Base-by-base conservation (phyloP, 2,797 vertebrate species). In the Catamblyrhynchus diadema region DNA sequence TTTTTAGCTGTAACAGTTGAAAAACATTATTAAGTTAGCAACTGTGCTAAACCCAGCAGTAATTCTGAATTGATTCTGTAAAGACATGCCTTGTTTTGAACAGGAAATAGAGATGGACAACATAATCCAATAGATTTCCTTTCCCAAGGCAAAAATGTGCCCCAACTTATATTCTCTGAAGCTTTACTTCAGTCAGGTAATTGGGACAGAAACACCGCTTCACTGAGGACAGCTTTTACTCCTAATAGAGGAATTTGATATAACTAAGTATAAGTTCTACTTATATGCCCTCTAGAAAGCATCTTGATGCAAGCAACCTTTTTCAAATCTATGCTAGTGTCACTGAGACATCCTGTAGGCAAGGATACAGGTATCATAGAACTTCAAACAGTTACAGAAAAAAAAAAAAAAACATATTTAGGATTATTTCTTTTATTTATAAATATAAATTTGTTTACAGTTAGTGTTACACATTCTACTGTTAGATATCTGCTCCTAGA, bases 1-100 rank as follows among this genome's bases (percentile, higher is more conserved):
- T 19, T 90, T 90, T 87, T 53, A 86, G n/a, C 25, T 90, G 22
- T 81, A 78, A 81, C 16, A 61, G 53, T 47, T 75, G 57, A 74
- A 93, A 91, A 91, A 39, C 30, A 54, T 41, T 71, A 69, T 61
- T 69, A 81, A 69, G 32, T 72, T 92, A 78, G 27, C 30, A 74
- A 90, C n/a, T 61, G 57, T 71, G 45, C 56, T 91, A 94, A 89
- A 90, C 71, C 62, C 53, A 90, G 57, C 51, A 77, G 59, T 73
- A 91, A 80, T 71, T 93, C 57, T 60, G 86, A 94, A 92, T 14
- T 82, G 56, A 77, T 87, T 92, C 45, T 82, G 64, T 80, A 78
- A 56, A 87, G 53, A 47, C 35, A 20, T 82, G 53, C 18, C 75
- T 69, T 87, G 21, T 78, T 94, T 90, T 78, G 42, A 73, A 86